Evolutionary conservation across 2,888 invertebrate genomes (phyloP).

Genomic region (Kryphioiulus occultus): DNA sequence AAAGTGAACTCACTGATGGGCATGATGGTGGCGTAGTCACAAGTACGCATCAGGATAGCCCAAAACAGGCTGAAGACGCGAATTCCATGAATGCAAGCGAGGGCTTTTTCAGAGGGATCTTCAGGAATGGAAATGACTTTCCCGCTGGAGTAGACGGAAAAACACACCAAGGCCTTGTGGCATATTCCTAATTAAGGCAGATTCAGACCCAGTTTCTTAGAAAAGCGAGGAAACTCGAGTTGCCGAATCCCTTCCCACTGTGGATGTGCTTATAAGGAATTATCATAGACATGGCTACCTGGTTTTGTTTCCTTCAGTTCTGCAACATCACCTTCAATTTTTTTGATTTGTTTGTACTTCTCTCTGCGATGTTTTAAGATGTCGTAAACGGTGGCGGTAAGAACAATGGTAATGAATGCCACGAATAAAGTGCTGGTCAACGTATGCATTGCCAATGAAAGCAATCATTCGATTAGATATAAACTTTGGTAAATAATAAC

Average conservation of each 20-base stretch:
- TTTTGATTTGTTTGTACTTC: background rate
- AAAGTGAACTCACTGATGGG: slow-evolving; percentile 37
- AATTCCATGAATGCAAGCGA: slow-evolving; percentile 64
- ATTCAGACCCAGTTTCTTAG: no score
- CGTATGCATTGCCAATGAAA: background rate
- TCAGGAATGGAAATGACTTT: background rate
- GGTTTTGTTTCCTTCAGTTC: no score
- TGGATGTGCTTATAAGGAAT: no score
- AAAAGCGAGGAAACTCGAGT: no score
- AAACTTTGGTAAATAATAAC: background rate
- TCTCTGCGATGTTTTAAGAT: background rate
- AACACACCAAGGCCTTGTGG: background rate
- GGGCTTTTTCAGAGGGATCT: background rate
- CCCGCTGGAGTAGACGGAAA: background rate
- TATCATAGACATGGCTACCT: no score
- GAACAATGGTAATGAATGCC: background rate
- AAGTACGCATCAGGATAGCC: slow-evolving; percentile 68
- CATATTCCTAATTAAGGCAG: background rate
- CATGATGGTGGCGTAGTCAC: background rate
- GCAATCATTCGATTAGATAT: background rate
- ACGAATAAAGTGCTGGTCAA: background rate
- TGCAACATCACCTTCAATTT: no score
- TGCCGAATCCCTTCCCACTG: no score
- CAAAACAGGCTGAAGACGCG: slow-evolving; percentile 68
- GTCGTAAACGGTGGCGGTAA: background rate